Conservation (phyloP, 2,797 vertebrate species). For the Lemur catta region DNA sequence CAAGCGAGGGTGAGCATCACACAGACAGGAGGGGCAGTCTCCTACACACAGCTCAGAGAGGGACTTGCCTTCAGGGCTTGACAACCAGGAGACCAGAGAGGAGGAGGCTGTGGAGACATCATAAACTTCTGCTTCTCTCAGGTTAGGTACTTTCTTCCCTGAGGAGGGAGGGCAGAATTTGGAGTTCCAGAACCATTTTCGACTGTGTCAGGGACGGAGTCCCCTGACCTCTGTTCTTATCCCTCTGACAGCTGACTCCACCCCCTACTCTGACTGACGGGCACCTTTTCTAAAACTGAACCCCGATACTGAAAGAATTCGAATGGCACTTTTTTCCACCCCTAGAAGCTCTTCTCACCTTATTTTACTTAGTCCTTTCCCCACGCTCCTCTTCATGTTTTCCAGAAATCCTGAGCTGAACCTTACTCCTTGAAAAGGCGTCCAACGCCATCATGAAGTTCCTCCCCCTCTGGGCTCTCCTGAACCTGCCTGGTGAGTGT, state of each 20-base stretch:
- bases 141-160: neutral
- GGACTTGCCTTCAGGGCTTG: neutral
- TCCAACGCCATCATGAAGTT: constrained; percentile 32
- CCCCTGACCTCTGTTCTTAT: neutral
- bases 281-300: neutral
- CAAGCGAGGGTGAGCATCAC: constrained; percentile 44
- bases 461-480: constrained; percentile 1
- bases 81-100: neutral
- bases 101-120: neutral
- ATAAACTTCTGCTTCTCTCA: neutral
- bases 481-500: constrained; percentile 61
- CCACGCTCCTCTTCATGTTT: neutral
- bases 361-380: neutral
- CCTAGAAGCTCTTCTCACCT: neutral
- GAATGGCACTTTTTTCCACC: neutral
- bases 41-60: neutral
- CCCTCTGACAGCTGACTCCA: neutral
- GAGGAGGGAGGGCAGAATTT: neutral
- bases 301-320: neutral
- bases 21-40: constrained; percentile 46
- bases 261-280: neutral
- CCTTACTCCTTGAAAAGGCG: neutral
- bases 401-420: neutral
- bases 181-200: neutral
- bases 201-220: neutral